phyloP scores from a whole-genome alignment of 2,888 invertebrate species.

The Microctonus aethiopoides region DNA sequence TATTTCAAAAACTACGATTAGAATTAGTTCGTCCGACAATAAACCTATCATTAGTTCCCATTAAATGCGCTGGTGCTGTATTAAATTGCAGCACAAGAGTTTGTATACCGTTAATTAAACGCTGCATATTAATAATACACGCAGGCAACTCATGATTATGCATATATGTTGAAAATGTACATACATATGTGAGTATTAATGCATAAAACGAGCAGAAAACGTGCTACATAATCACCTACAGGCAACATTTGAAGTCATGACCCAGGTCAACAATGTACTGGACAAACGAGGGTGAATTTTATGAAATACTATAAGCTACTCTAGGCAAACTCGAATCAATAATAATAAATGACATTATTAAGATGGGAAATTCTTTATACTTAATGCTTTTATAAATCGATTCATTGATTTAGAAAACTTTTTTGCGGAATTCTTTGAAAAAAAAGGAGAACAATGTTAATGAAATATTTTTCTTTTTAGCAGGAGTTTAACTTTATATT shows the following conservation, averaged over 20 bases:
- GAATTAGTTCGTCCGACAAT: not conserved
- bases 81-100: constrained; percentile 9
- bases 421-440: not conserved
- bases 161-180: constrained; percentile 1
- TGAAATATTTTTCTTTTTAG: not conserved
- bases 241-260: constrained; percentile 50
- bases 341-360: not conserved
- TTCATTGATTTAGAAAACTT: not conserved
- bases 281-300: constrained; percentile 8
- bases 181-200: not conserved
- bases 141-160: not conserved
- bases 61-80: not conserved
- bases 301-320: not conserved
- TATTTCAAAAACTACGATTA: not conserved
- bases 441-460: not conserved
- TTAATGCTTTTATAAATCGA: not conserved
- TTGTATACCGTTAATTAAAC: constrained; percentile 33
- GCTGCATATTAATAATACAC: constrained; percentile 13
- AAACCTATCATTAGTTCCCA: not conserved
- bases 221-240: constrained; percentile 53
- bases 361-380: not conserved
- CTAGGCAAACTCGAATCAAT: not conserved
- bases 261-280: constrained; percentile 51
- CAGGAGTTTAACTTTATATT: not conserved
- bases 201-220: constrained; percentile 32